Percentiles rank a stretch among this genome's conserved stretches.
phyloP scores from a whole-genome alignment of 2,797 vertebrate genomes.

The Sebastes steindachneri region DNA sequence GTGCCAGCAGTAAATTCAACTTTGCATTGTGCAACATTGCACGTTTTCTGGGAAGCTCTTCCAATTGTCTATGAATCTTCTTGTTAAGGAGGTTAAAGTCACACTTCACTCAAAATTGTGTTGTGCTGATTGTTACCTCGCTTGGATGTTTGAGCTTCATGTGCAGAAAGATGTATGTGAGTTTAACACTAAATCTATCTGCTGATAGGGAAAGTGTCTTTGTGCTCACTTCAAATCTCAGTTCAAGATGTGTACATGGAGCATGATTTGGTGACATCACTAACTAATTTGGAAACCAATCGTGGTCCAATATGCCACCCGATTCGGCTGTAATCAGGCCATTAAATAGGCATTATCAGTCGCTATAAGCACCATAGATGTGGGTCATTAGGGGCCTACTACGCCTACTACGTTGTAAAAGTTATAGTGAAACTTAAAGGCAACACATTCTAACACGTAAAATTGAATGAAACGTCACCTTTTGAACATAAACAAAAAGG shows the following conservation, averaged over 20 bases:
- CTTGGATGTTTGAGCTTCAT: neutral
- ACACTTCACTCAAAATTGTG: neutral
- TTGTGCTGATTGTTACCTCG: neutral
- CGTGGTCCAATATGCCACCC: neutral
- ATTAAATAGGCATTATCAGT: neutral
- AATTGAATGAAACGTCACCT: too few relatives aligned
- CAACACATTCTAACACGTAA: too few relatives aligned
- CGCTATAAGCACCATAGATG: too few relatives aligned
- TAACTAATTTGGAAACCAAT: neutral
- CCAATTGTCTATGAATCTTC: conserved; percentile 4
- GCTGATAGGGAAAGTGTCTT: neutral
- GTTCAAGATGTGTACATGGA: neutral
- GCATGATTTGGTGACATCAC: neutral
- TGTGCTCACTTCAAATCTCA: neutral
- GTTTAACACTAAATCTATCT: neutral
- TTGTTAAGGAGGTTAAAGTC: neutral
- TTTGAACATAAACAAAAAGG: too few relatives aligned
- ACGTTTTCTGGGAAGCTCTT: conserved; percentile 26
- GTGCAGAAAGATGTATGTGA: neutral
- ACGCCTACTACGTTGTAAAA: too few relatives aligned
- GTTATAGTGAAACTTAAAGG: too few relatives aligned
- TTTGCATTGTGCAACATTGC: conserved; percentile 14
- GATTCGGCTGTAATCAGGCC: neutral
- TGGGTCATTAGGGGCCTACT: too few relatives aligned
- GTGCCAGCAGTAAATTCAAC: conserved; percentile 34